Conservation (phyloP, 2,888 invertebrate species). For the Vannuccia rotundouncinata region DNA sequence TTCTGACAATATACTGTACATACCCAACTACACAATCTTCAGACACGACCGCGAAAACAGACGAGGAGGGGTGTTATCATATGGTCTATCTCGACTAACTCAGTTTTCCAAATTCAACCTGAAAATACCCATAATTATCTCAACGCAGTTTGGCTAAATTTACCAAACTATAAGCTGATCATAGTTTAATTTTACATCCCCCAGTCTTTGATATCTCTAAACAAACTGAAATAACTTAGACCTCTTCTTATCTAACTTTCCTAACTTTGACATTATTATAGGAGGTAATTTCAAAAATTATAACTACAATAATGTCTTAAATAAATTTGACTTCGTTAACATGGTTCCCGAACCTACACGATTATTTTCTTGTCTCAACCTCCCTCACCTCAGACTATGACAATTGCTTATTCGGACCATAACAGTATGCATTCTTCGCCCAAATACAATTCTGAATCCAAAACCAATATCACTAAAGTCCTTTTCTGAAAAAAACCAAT, state of each 20-base stretch:
- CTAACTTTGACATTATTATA: neutral
- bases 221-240: neutral
- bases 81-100: neutral
- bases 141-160: neutral
- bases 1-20: neutral
- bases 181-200: neutral
- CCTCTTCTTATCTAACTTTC: neutral
- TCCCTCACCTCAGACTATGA: neutral
- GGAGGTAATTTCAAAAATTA: neutral
- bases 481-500: neutral
- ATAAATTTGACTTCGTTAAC: neutral
- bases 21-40: neutral
- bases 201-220: neutral
- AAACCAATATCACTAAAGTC: neutral
- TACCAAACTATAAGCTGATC: neutral
- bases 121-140: neutral
- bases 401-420: neutral
- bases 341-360: neutral
- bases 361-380: neutral
- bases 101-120: neutral
- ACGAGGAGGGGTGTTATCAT: neutral
- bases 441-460: neutral
- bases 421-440: neutral
- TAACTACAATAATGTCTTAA: too few species aligned
- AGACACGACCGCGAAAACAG: neutral